phyloP scores from a whole-genome alignment of 2,113 vertebrate genomes.

The Trematocara macrostoma region DNA sequence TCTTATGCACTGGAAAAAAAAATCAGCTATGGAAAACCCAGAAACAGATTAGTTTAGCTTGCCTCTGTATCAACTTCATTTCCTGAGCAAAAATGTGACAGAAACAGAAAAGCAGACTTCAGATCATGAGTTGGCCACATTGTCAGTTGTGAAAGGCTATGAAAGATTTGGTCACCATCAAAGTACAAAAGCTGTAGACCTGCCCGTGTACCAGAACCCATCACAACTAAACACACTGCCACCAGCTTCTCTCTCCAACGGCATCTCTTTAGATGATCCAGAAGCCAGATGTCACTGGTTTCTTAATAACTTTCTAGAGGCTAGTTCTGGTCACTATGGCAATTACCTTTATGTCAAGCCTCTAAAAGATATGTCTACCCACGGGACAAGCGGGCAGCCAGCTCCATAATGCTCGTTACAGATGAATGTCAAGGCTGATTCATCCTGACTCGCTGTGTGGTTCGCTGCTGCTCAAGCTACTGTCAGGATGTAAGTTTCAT shows the following conservation, averaged over 20 bases:
- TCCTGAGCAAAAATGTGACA: background rate
- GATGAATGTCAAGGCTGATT: slow-evolving; percentile 54
- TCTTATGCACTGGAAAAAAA: slow-evolving; percentile 28
- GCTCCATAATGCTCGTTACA: slow-evolving; percentile 68
- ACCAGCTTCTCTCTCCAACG: slow-evolving; percentile 28
- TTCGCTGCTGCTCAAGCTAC: slow-evolving; percentile 8
- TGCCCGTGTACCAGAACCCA: slow-evolving; percentile 39
- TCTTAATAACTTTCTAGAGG: slow-evolving; percentile 77
- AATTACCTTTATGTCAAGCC: slow-evolving; percentile 78
- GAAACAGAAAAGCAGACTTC: background rate
- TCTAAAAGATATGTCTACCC: slow-evolving; percentile 74
- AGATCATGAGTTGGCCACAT: background rate
- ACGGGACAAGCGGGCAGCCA: slow-evolving; percentile 65
- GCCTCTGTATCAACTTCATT: background rate
- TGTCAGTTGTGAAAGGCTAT: background rate
- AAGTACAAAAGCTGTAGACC: slow-evolving; percentile 22
- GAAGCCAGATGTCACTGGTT: slow-evolving; percentile 64
- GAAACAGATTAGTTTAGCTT: background rate
- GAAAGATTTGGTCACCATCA: slow-evolving; percentile 18
- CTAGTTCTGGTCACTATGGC: slow-evolving; percentile 71
- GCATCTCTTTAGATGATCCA: slow-evolving; percentile 62
- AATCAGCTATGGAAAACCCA: background rate
- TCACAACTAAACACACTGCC: slow-evolving; percentile 21
- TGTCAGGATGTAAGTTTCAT: slow-evolving; percentile 8
- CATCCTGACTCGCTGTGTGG: slow-evolving; percentile 37